Base-by-base conservation (phyloP, 1,140 invertebrate genomes). In the Choristoneura fumiferana region DNA sequence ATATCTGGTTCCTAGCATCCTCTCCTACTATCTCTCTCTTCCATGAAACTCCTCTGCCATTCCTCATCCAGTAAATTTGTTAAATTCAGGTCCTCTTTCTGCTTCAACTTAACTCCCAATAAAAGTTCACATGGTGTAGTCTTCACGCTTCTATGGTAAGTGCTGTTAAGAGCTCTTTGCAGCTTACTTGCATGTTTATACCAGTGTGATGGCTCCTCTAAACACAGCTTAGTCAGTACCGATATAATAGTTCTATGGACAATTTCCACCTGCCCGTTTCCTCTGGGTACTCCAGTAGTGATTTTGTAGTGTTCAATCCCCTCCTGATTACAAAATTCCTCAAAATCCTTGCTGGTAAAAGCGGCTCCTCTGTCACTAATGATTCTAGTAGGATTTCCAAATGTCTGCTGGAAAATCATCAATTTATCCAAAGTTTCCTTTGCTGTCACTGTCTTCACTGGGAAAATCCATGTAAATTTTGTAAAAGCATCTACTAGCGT, bases 391-490 rank as follows among this genome's bases (percentile, higher is more conserved):
- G 59, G 65, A 57, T 63, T 69, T 33, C 74, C 68, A 54, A 71
- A 76, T 0, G 57, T 54, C 54, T 29, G 9, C 8, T 14, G 13
- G 5, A 22, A 22, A 5, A 8, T 12, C 2, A 12, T 22, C 22
- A 35, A 10, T 12, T 54, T 54, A 29, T 54, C 33, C 29, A 35
- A 3, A 6, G n/a, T 17, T 8, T 33, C 52, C 3, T 61, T 45
- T 0, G 73, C 54, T 5, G 60, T 71, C 0, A 72, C 78, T 0
- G 66, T 61, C 37, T 71, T 75, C n/a, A 71, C 62, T 2, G 76
- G 43, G 45, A 71, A 75, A 52, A 86, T 12, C 64, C 67, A 76
- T 8, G 57, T 57, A 61, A 83, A 86, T 52, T 86, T 84, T 0
- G 73, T 63, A 66, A 85, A 84, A 4, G 62, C 64, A 58, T 84